A percentile compares a stretch with the other conserved stretches of the same genome.
These are phyloP conservation scores for Sternotherus odoratus DNA, from an alignment of 2,797 vertebrate species.

Conservation along the genomic window DNA sequence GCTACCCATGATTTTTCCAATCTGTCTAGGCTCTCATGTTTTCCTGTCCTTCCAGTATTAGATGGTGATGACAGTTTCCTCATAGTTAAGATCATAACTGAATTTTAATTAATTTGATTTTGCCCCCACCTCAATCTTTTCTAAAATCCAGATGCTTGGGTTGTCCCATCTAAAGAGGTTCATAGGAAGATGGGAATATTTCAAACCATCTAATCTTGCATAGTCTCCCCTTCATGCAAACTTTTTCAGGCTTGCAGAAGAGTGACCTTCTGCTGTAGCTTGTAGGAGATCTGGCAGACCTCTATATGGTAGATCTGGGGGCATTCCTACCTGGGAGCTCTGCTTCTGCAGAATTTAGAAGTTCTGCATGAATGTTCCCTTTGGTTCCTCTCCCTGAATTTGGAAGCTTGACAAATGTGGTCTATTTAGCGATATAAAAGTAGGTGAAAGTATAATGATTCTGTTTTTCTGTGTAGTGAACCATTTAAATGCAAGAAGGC, in stretches of 20 bases:
- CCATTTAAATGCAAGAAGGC: not conserved
- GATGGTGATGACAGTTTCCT: fast-evolving
- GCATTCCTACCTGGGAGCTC: not conserved
- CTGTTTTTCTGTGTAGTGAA: not conserved
- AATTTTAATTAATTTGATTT: not conserved
- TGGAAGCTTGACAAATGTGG: not conserved
- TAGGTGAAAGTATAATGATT: not conserved
- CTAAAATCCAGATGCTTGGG: not conserved
- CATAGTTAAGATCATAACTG: fast-evolving
- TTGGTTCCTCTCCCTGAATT: not conserved
- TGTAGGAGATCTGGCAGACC: not conserved
- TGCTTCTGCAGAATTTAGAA: not conserved
- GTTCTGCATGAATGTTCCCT: not conserved
- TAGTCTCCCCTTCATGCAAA: not conserved
- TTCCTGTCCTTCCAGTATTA: not conserved
- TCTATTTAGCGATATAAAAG: fast-evolving
- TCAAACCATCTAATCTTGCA: not conserved
- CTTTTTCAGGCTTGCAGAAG: not conserved
- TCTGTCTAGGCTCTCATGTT: not conserved
- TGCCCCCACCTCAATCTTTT: not conserved
- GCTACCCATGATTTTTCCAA: not conserved
- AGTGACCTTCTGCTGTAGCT: not conserved
- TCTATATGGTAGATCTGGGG: not conserved
- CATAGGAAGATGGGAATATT: not conserved
- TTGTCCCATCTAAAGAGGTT: not conserved